Conservation (phyloP, 1,140 invertebrate species). For the Cotesia glomerata region DNA sequence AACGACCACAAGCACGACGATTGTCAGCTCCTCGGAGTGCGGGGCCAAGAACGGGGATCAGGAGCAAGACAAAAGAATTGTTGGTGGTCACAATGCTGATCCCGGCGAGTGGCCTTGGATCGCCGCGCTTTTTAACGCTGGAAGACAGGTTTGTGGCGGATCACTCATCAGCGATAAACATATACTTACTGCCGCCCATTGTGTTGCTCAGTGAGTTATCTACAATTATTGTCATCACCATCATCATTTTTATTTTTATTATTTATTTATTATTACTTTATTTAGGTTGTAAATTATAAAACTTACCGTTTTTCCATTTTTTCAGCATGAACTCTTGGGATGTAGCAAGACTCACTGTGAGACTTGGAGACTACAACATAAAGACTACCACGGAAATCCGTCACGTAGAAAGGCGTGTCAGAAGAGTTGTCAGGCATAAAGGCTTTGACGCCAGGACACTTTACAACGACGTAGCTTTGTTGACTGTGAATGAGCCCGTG, state of each 20-base stretch:
- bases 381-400: constrained; percentile 73
- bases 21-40: constrained; percentile 61
- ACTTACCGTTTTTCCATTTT: constrained; percentile 31
- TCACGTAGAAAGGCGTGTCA: constrained; percentile 78
- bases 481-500: constrained; percentile 81
- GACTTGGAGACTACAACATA: constrained; percentile 84
- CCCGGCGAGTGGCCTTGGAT: constrained; percentile 87
- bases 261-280: neutral
- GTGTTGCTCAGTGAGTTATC: constrained; percentile 81
- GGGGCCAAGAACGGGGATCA: constrained; percentile 76
- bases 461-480: constrained; percentile 87
- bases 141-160: constrained; percentile 88
- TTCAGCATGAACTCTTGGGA: constrained; percentile 87
- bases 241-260: neutral
- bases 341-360: constrained; percentile 79
- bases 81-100: constrained; percentile 82
- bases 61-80: constrained; percentile 77
- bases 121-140: constrained; percentile 80
- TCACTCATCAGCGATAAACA: constrained; percentile 83
- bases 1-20: constrained; percentile 33
- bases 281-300: neutral
- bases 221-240: neutral
- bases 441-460: constrained; percentile 83
- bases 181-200: constrained; percentile 89
- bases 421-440: constrained; percentile 81